phyloP scores from a whole-genome alignment of 2,797 vertebrate species.

The Ctenosaura bakeri region DNA sequence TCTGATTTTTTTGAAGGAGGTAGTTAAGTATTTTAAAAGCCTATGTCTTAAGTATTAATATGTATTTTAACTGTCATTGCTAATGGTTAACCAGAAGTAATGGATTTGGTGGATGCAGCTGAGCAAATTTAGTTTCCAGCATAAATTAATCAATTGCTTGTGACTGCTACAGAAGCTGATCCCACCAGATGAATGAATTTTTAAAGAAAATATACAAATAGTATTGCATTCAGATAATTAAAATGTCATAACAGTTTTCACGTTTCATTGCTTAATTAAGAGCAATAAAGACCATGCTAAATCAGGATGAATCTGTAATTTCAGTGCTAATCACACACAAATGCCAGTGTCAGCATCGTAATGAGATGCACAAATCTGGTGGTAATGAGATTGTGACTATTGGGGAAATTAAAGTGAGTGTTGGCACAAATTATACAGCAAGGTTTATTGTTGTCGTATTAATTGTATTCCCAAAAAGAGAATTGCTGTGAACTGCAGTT shows the following conservation, averaged over 20 bases:
- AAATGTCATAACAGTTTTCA: constrained; percentile 75
- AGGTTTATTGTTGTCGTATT: constrained; percentile 72
- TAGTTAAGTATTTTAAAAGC: not conserved
- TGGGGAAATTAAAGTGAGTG: constrained; percentile 69
- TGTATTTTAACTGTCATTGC: constrained; percentile 1
- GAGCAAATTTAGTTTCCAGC: constrained; percentile 24
- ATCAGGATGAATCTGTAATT: constrained; percentile 77
- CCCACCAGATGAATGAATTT: constrained; percentile 26
- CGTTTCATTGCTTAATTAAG: constrained; percentile 79
- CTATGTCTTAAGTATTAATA: not conserved
- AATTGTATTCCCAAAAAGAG: constrained; percentile 67
- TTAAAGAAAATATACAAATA: constrained; percentile 63
- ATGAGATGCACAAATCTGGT: constrained; percentile 77
- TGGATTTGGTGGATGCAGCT: not conserved
- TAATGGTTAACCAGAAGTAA: constrained; percentile 16
- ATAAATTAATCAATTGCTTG: constrained; percentile 42
- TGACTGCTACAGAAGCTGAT: constrained; percentile 37
- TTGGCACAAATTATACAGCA: constrained; percentile 71
- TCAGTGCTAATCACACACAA: constrained; percentile 71
- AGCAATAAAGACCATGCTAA: constrained; percentile 77
- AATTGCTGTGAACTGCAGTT: constrained; percentile 62
- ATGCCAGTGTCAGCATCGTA: constrained; percentile 72
- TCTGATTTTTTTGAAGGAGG: not conserved
- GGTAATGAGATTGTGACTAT: constrained; percentile 75
- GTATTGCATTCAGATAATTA: constrained; percentile 74